phyloP scores from a whole-genome alignment of 1,140 invertebrate genomes.

The Diploscapter pachys region DNA sequence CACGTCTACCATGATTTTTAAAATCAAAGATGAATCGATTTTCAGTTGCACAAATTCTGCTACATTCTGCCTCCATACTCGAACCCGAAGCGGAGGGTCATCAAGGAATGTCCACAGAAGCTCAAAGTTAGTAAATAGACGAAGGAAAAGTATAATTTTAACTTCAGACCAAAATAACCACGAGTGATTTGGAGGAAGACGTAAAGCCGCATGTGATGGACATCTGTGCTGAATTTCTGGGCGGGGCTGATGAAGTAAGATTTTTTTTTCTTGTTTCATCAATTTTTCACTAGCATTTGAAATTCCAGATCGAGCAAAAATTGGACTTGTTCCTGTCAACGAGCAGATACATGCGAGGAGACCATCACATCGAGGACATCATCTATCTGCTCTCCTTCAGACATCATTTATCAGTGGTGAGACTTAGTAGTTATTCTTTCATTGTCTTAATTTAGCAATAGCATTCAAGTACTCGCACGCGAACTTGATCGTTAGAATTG shows the following conservation, averaged over 20 bases:
- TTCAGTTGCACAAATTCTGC: conserved; percentile 52
- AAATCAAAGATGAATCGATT: conserved; percentile 58
- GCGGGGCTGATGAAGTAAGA: not conserved
- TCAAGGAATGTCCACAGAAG: conserved; percentile 17
- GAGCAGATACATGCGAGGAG: conserved; percentile 76
- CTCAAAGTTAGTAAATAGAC: not conserved
- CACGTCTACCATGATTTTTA: conserved; percentile 2
- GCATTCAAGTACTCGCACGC: too few species aligned
- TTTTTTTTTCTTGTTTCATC: not conserved
- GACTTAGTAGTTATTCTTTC: conserved; percentile 71
- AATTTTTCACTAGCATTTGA: not conserved
- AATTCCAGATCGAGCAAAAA: conserved; percentile 10
- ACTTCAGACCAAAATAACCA: not conserved
- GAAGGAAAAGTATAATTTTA: conserved; percentile 1
- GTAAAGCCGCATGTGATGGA: conserved; percentile 9
- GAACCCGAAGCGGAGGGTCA: conserved; percentile 1
- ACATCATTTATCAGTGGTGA: conserved; percentile 73
- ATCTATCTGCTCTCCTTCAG: conserved; percentile 72
- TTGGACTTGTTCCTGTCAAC: conserved; percentile 58
- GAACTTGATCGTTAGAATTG: too few species aligned
- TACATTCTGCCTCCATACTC: conserved; percentile 34
- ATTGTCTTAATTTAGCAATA: too few species aligned
- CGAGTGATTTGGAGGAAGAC: not conserved
- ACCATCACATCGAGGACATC: conserved; percentile 90
- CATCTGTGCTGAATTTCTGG: conserved; percentile 12